These are phyloP conservation scores for Bhutanitis thaidina DNA, from an alignment of 2,888 invertebrate species.

Conservation along the genomic window DNA sequence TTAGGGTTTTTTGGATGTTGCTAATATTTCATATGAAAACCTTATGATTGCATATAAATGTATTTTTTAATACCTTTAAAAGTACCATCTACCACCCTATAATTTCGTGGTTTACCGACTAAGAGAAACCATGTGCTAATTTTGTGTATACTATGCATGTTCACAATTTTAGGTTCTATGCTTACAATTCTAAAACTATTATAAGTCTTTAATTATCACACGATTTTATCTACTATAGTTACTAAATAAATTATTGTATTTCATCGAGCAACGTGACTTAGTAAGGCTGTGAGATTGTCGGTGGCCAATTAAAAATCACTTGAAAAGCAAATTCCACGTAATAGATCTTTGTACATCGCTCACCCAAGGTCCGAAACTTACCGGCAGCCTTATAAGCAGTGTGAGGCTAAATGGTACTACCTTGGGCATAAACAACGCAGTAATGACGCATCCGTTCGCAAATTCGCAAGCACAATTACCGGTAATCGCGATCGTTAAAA, in stretches of 20 bases:
- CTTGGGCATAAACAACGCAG: constrained; percentile 32
- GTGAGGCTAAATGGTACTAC: constrained; percentile 26
- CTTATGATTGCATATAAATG: too few relatives aligned
- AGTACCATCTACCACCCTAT: too few relatives aligned
- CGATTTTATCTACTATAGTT: not conserved
- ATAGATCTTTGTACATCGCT: constrained; percentile 26
- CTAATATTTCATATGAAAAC: too few relatives aligned
- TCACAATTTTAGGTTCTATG: too few relatives aligned
- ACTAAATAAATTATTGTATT: constrained; percentile 14
- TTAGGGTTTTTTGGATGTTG: too few relatives aligned
- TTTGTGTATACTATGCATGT: too few relatives aligned
- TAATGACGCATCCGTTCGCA: constrained; percentile 37
- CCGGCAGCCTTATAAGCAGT: constrained; percentile 21
- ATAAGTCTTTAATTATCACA: too few relatives aligned
- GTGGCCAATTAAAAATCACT: constrained; percentile 36
- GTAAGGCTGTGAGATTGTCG: constrained; percentile 2
- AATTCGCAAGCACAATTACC: constrained; percentile 39
- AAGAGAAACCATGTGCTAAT: too few relatives aligned
- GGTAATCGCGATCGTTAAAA: constrained; percentile 34
- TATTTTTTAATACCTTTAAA: too few relatives aligned
- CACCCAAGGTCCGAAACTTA: constrained; percentile 27
- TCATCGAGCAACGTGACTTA: constrained; percentile 18
- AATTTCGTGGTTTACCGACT: too few relatives aligned
- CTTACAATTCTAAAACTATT: too few relatives aligned
- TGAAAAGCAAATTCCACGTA: constrained; percentile 16